These are phyloP conservation scores for Drosophila anomelani DNA, from an alignment of 2,888 invertebrate species.

Conservation along the genomic window DNA sequence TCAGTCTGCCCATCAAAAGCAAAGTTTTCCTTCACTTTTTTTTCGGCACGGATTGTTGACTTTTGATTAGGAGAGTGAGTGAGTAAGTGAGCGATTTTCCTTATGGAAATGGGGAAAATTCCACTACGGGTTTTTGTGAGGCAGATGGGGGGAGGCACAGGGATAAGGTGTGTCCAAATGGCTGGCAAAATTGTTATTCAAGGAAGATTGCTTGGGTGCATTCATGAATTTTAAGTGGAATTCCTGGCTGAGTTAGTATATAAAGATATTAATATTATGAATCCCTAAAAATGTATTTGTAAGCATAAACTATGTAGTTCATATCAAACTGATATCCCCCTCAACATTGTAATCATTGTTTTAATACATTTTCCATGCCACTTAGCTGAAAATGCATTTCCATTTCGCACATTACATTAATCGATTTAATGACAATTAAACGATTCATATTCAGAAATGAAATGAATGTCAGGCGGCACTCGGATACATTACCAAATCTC, in stretches of 20 bases:
- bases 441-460: conserved; percentile 11
- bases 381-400: conserved; percentile 19
- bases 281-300: neutral
- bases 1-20: conserved; percentile 30
- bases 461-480: conserved; percentile 14
- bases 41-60: conserved; percentile 64
- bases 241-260: neutral
- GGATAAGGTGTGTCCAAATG: conserved; percentile 10
- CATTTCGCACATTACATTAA: conserved; percentile 21
- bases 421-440: conserved; percentile 42
- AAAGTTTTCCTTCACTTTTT: conserved; percentile 33
- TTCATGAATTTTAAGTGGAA: neutral
- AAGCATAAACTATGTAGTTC: neutral
- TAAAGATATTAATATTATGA: neutral
- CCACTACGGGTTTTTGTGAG: neutral
- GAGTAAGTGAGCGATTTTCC: conserved; percentile 12
- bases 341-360: conserved; percentile 9
- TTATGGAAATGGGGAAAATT: conserved; percentile 21
- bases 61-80: conserved; percentile 29
- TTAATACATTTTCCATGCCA: conserved; percentile 9
- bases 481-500: conserved; percentile 24
- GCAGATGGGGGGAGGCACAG: conserved; percentile 13
- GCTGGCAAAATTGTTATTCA: conserved; percentile 1
- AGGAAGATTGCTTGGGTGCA: neutral
- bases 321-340: neutral